A percentile compares a stretch with the other conserved stretches of the same genome.
Evolutionary conservation across 2,797 vertebrate genomes (phyloP).

Genomic region (Microctenopoma steveboyesi): DNA sequence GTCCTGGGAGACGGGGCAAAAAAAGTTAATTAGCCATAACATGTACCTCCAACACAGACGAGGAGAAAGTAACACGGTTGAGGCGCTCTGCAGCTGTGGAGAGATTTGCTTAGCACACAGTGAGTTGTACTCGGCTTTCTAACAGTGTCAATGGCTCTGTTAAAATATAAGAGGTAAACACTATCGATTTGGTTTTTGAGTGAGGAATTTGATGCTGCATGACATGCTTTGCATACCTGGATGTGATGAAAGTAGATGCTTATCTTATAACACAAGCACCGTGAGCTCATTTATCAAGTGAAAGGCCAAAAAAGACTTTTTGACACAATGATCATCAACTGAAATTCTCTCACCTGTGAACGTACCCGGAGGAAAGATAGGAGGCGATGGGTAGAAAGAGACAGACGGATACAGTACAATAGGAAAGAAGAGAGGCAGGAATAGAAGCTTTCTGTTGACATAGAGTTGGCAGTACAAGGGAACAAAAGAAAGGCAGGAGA

Average conservation of each 20-base stretch:
- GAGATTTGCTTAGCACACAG: slow-evolving; percentile 15
- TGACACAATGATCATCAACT: slow-evolving; percentile 7
- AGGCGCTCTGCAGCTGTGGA: not conserved
- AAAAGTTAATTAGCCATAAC: slow-evolving; percentile 71
- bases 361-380: not conserved
- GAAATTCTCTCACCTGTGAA: slow-evolving; percentile 9
- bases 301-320: slow-evolving; percentile 12
- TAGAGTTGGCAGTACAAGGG: slow-evolving; percentile 24
- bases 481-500: slow-evolving; percentile 27
- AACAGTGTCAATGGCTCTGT: not conserved
- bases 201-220: slow-evolving; percentile 4
- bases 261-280: slow-evolving; percentile 1
- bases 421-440: slow-evolving; percentile 24
- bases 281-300: slow-evolving; percentile 30
- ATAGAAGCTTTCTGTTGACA: slow-evolving; percentile 51
- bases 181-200: not conserved
- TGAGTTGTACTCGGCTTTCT: not conserved
- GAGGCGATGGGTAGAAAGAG: slow-evolving; percentile 18
- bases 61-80: slow-evolving; percentile 20
- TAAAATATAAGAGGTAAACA: not conserved
- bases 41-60: slow-evolving; percentile 42
- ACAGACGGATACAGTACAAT: slow-evolving; percentile 23
- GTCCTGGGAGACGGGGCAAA: slow-evolving; percentile 42
- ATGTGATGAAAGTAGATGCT: not conserved
- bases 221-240: not conserved